Percentiles rank a stretch among this genome's conserved stretches.
Evolutionary conservation across 2,888 invertebrate species (phyloP).

Genomic region (Antheraea yamamai): DNA sequence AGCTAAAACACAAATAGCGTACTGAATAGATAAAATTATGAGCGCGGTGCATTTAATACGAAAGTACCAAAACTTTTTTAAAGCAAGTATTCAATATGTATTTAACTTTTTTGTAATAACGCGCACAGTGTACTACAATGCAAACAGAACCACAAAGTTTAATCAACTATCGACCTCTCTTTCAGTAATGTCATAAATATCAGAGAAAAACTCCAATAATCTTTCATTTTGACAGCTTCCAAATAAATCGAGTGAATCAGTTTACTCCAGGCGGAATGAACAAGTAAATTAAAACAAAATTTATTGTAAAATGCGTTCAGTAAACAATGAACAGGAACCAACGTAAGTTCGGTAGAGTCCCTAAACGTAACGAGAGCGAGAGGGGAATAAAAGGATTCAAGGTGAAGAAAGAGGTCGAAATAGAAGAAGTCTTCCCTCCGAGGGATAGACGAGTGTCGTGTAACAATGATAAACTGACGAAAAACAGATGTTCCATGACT

Average conservation of each 20-base stretch:
- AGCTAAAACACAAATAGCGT: too few relatives aligned
- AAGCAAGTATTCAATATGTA: too few relatives aligned
- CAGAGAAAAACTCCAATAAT: not conserved
- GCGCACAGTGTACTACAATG: too few relatives aligned
- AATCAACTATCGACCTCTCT: too few relatives aligned
- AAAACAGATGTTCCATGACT: constrained; percentile 47
- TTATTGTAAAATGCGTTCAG: constrained; percentile 29
- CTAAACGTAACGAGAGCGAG: constrained; percentile 30
- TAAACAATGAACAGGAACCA: constrained; percentile 52
- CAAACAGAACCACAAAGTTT: not conserved
- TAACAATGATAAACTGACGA: constrained; percentile 31
- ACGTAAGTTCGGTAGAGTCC: constrained; percentile 38
- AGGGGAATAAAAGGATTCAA: constrained; percentile 23
- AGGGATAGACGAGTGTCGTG: constrained; percentile 26
- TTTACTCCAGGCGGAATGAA: not conserved
- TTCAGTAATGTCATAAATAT: not conserved
- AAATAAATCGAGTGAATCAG: not conserved
- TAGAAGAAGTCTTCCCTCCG: constrained; percentile 41
- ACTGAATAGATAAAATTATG: too few relatives aligned
- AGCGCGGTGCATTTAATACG: too few relatives aligned
- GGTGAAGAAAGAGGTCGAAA: constrained; percentile 27
- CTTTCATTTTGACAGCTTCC: not conserved
- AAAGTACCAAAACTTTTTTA: too few relatives aligned
- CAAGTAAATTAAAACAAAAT: constrained; percentile 28
- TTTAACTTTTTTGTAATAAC: too few relatives aligned